Percentiles rank a stretch among this genome's conserved stretches.
These are phyloP conservation scores for Takifugu flavidus DNA, from an alignment of 2,113 vertebrate species.

Conservation along the genomic window DNA sequence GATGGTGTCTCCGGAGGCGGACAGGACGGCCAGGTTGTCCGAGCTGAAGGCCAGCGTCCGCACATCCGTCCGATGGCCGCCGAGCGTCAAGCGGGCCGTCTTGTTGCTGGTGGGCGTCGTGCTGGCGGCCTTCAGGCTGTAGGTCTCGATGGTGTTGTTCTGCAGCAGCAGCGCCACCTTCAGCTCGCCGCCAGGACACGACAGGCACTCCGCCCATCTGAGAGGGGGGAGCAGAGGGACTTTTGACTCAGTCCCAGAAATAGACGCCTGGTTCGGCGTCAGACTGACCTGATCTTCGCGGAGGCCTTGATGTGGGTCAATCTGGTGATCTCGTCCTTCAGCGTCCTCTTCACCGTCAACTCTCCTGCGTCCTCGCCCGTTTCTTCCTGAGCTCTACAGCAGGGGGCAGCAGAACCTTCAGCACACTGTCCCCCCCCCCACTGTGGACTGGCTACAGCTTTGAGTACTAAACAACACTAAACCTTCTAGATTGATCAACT, in stretches of 20 bases:
- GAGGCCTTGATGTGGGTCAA: conserved; percentile 85
- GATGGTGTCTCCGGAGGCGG: conserved; percentile 87
- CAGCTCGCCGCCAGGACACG: conserved; percentile 82
- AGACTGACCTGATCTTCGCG: conserved; percentile 89
- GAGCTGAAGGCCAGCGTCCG: conserved; percentile 94
- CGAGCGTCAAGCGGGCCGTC: conserved; percentile 79
- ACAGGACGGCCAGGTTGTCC: conserved; percentile 92
- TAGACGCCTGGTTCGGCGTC: background rate
- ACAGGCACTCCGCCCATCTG: conserved; percentile 86
- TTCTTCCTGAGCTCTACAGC: conserved; percentile 71
- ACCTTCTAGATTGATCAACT: too few species aligned
- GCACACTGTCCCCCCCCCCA: too few species aligned
- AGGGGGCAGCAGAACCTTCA: background rate
- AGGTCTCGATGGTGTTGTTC: conserved; percentile 87
- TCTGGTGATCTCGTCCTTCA: conserved; percentile 82
- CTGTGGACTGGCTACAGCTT: too few species aligned
- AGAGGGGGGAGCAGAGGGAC: background rate
- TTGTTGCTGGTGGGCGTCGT: conserved; percentile 70
- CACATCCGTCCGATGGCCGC: conserved; percentile 89
- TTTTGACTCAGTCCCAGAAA: too few species aligned
- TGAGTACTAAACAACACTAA: too few species aligned
- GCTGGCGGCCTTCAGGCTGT: conserved; percentile 69
- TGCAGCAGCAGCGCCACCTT: conserved; percentile 88
- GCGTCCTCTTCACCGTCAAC: conserved; percentile 64
- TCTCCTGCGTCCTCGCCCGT: conserved; percentile 50